Percentiles rank a stretch among this genome's conserved stretches.
Conservation (phyloP, 2,113 vertebrate species). For the Tragelaphus buxtoni region DNA sequence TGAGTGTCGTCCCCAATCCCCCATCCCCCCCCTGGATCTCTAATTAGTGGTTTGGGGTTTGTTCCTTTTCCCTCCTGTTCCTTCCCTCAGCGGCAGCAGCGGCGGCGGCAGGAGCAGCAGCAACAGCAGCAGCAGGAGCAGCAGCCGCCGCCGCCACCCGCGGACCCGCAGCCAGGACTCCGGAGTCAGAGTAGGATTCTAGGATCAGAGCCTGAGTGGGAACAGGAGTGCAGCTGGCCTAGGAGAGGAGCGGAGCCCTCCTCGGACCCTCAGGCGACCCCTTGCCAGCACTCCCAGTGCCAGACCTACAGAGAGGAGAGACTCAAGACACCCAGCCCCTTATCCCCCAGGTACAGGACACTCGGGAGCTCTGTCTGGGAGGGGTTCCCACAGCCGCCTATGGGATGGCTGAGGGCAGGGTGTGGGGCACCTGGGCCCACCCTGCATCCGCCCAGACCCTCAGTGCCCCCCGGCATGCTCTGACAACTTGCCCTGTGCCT, state of each 20-base stretch:
- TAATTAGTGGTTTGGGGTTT: slow-evolving; percentile 80
- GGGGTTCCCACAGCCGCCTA: slow-evolving; percentile 1
- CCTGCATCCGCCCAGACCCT: neutral
- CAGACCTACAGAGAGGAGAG: slow-evolving; percentile 56
- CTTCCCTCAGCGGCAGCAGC: slow-evolving; percentile 66
- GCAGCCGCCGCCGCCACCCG: neutral
- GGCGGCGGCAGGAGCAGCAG: slow-evolving; percentile 41
- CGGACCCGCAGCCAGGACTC: slow-evolving; percentile 30
- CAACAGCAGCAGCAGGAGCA: neutral
- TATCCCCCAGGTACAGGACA: slow-evolving; percentile 64
- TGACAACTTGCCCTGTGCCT: slow-evolving; percentile 42
- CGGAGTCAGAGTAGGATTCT: slow-evolving; percentile 46
- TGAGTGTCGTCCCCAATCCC: slow-evolving; percentile 73
- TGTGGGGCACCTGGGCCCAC: slow-evolving; percentile 32
- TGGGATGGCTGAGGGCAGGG: neutral
- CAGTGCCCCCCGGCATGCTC: neutral
- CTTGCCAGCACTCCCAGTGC: slow-evolving; percentile 37
- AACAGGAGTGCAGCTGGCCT: slow-evolving; percentile 41
- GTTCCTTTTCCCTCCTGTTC: slow-evolving; percentile 77
- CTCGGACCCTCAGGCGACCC: slow-evolving; percentile 22
- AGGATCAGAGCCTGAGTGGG: slow-evolving; percentile 31
- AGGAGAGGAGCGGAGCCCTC: slow-evolving; percentile 20
- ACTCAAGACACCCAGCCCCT: slow-evolving; percentile 55
- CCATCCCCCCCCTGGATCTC: slow-evolving; percentile 71
- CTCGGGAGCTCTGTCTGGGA: slow-evolving; percentile 37